Conservation (phyloP, 1,140 invertebrate species). For the Neodiprion lecontei region DNA sequence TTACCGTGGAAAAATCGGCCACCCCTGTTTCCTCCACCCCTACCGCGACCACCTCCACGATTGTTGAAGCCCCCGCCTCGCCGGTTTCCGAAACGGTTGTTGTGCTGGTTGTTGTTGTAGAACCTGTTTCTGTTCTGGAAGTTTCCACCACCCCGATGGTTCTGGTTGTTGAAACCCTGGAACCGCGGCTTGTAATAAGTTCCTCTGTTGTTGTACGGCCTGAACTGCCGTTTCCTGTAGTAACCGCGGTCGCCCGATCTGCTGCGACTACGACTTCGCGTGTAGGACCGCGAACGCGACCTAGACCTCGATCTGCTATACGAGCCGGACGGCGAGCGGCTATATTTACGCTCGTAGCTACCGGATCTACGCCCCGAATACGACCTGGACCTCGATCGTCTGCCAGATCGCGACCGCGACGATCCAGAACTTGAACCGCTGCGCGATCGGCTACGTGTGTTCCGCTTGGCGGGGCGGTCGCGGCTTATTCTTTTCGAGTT, state of each 20-base stretch:
- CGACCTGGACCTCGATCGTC: constrained; percentile 61
- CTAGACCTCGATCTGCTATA: constrained; percentile 63
- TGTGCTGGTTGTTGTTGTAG: constrained; percentile 53
- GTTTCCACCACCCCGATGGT: constrained; percentile 50
- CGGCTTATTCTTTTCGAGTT: constrained; percentile 40
- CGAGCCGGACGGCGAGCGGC: constrained; percentile 61
- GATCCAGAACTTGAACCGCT: constrained; percentile 62
- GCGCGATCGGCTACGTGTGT: constrained; percentile 63
- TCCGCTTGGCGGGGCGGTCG: constrained; percentile 53
- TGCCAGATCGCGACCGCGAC: constrained; percentile 60
- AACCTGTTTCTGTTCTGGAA: constrained; percentile 58
- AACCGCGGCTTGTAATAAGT: constrained; percentile 80
- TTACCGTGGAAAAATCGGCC: constrained; percentile 66
- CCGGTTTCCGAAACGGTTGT: constrained; percentile 52
- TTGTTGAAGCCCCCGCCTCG: constrained; percentile 42
- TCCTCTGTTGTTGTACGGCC: constrained; percentile 71
- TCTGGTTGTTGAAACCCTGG: constrained; percentile 64
- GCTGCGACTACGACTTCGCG: constrained; percentile 63
- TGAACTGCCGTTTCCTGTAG: constrained; percentile 57
- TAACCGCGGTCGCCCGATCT: constrained; percentile 68
- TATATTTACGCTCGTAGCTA: constrained; percentile 63
- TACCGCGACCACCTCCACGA: constrained; percentile 52
- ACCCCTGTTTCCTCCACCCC: constrained; percentile 62
- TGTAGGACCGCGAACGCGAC: constrained; percentile 68
- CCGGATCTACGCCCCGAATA: constrained; percentile 61